phyloP scores from a whole-genome alignment of 2,113 vertebrate species.

The Erinaceus europaeus region DNA sequence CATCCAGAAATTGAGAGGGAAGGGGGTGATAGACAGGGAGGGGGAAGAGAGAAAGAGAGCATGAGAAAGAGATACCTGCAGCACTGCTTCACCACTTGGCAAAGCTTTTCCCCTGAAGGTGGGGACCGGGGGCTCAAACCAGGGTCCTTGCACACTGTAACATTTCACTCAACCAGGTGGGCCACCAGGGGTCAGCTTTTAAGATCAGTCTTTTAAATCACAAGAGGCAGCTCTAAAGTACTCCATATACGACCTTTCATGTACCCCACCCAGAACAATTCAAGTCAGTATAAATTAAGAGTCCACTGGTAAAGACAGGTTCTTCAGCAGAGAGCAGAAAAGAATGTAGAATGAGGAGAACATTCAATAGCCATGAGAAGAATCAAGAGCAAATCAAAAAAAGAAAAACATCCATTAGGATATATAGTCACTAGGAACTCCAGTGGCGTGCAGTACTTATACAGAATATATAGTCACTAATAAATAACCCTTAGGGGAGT shows the following conservation, averaged over 20 bases:
- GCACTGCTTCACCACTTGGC: too few relatives aligned
- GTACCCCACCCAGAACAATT: background rate
- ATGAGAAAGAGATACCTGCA: too few relatives aligned
- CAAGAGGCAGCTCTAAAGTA: background rate
- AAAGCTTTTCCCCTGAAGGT: too few relatives aligned
- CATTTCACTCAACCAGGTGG: background rate
- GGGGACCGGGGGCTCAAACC: too few relatives aligned
- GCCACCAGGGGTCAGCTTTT: background rate
- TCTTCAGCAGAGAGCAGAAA: background rate
- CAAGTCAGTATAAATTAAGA: background rate
- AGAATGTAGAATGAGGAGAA: background rate
- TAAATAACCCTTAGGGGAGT: background rate
- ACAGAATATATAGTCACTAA: background rate
- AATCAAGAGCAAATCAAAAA: too few relatives aligned
- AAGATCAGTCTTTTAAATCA: background rate
- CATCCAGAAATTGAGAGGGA: too few relatives aligned
- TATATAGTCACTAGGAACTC: background rate
- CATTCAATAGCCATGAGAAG: accelerated
- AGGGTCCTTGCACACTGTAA: background rate
- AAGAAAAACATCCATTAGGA: background rate
- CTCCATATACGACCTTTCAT: background rate
- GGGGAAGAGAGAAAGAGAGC: too few relatives aligned
- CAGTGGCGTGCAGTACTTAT: background rate
- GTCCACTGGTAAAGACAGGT: background rate
- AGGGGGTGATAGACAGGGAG: too few relatives aligned